phyloP scores from a whole-genome alignment of 2,888 invertebrate genomes.

The Diarsia brunnea region DNA sequence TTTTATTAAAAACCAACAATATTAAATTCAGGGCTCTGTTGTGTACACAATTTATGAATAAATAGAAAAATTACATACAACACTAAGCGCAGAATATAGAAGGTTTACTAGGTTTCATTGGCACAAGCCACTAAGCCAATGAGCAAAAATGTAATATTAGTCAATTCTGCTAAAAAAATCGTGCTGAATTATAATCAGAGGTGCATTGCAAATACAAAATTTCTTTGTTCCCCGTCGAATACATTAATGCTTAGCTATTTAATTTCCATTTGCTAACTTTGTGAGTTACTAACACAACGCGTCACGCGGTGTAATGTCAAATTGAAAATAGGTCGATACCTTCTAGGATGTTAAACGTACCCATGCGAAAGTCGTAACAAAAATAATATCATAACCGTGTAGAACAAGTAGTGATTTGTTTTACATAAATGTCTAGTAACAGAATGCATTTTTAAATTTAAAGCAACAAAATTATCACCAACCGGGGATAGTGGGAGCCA shows the following conservation, averaged over 20 bases:
- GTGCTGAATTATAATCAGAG: slow-evolving; percentile 25
- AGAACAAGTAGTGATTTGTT: neutral
- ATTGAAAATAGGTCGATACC: slow-evolving; percentile 85
- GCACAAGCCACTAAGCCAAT: neutral
- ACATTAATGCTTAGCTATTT: neutral
- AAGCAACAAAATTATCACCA: slow-evolving; percentile 71
- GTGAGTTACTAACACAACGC: slow-evolving; percentile 80
- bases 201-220: slow-evolving; percentile 27
- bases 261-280: slow-evolving; percentile 56
- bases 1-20: neutral
- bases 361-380: slow-evolving; percentile 1
- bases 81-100: neutral
- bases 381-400: neutral
- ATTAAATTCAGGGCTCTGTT: slow-evolving; percentile 1
- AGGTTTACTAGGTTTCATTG: slow-evolving; percentile 7
- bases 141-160: slow-evolving; percentile 1
- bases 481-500: slow-evolving; percentile 91
- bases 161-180: neutral
- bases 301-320: slow-evolving; percentile 88
- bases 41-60: neutral
- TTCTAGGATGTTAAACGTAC: slow-evolving; percentile 36
- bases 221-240: neutral
- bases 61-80: neutral
- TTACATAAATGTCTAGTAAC: slow-evolving; percentile 28
- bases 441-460: slow-evolving; percentile 1